These are phyloP conservation scores for Macrophya alboannulata DNA, from an alignment of 2,888 invertebrate species.

Conservation along the genomic window DNA sequence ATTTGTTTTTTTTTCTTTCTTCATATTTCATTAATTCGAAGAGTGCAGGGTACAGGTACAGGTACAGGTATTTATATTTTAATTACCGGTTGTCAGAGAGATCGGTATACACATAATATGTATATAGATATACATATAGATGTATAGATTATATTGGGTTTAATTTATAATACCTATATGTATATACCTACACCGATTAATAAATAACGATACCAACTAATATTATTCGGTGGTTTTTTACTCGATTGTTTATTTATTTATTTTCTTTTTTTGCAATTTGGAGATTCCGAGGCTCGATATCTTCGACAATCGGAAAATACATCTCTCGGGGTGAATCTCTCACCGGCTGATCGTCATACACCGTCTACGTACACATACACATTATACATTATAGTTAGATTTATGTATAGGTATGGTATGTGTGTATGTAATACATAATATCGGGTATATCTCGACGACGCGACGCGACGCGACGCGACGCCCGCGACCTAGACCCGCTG, in stretches of 20 bases:
- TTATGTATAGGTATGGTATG: neutral
- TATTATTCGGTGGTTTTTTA: neutral
- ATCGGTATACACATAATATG: neutral
- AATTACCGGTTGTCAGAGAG: neutral
- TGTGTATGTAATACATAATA: neutral
- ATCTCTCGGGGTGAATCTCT: neutral
- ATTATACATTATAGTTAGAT: too few species aligned
- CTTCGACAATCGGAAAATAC: neutral
- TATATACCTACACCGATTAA: too few species aligned
- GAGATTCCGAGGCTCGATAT: neutral
- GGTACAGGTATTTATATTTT: neutral
- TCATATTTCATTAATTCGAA: neutral
- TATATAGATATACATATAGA: too few species aligned
- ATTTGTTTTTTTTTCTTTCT: neutral
- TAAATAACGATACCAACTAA: too few species aligned
- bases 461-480: neutral
- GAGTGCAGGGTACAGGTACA: neutral
- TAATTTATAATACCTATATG: neutral
- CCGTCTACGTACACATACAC: too few species aligned
- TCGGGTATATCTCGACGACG: neutral
- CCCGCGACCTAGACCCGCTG: conserved; percentile 52
- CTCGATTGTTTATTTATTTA: neutral
- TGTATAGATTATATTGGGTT: neutral
- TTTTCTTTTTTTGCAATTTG: neutral
- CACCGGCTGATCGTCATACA: neutral